Evolutionary conservation across 2,797 vertebrate genomes (phyloP).

Genomic region (Acrocephalus scirpaceus): DNA sequence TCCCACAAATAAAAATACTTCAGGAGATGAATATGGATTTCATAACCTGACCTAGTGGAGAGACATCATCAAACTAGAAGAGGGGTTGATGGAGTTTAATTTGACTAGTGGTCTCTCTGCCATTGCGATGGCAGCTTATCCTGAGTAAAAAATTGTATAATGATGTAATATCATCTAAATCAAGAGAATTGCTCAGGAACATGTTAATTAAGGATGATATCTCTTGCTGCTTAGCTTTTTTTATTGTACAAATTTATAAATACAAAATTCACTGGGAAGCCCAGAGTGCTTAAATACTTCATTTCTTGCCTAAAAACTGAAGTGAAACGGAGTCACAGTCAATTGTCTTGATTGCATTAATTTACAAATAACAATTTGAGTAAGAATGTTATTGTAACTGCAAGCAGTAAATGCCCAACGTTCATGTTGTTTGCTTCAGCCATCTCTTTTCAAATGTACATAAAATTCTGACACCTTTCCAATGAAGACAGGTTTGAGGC

Average conservation of each 20-base stretch:
- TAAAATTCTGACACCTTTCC: neutral
- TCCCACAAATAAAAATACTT: neutral
- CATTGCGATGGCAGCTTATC: neutral
- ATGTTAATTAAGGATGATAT: neutral
- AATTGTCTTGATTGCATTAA: neutral
- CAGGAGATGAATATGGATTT: neutral
- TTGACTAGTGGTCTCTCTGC: neutral
- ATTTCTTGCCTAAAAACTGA: neutral
- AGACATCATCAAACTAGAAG: neutral
- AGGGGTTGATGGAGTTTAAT: neutral
- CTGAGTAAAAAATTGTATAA: neutral
- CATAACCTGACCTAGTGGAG: neutral
- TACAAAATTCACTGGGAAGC: neutral
- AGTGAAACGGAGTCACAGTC: neutral
- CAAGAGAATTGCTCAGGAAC: neutral
- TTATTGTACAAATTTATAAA: neutral
- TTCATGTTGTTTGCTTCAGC: neutral
- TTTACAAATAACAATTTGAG: neutral
- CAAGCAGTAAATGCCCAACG: neutral
- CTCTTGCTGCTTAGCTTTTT: neutral
- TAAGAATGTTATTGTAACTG: neutral
- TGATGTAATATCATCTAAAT: neutral
- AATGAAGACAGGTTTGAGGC: neutral
- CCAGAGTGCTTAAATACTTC: neutral
- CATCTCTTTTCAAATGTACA: neutral